Conservation (phyloP, 2,113 vertebrate genomes). For the Helogale parvula region DNA sequence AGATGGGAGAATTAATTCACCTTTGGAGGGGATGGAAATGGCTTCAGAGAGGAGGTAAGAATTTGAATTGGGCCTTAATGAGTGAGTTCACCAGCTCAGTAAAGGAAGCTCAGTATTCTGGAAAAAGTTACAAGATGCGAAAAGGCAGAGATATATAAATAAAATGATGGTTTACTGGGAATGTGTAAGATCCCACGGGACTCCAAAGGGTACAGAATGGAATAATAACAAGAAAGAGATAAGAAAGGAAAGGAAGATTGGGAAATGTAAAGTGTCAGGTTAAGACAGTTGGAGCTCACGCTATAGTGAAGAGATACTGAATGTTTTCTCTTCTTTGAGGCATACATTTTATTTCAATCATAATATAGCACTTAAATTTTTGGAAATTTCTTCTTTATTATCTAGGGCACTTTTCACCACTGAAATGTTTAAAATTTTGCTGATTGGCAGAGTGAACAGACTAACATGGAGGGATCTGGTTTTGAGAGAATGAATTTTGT, state of each 20-base stretch:
- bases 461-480: background rate
- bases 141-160: slow-evolving; percentile 7
- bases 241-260: background rate
- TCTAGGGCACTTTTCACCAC: background rate
- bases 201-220: background rate
- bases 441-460: background rate
- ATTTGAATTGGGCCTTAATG: background rate
- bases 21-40: background rate
- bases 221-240: background rate
- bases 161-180: background rate
- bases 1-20: background rate
- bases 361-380: background rate
- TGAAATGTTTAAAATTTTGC: background rate
- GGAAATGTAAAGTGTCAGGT: background rate
- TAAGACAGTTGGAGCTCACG: background rate
- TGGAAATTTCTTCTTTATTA: background rate
- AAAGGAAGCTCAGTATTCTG: background rate
- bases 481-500: background rate
- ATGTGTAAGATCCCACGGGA: background rate
- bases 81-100: background rate
- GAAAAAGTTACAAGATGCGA: background rate
- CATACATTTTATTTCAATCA: background rate
- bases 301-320: background rate
- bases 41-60: background rate
- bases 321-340: background rate